A percentile compares a stretch with the other conserved stretches of the same genome.
phyloP scores from a whole-genome alignment of 2,113 vertebrate genomes.

The Myiozetetes cayanensis region DNA sequence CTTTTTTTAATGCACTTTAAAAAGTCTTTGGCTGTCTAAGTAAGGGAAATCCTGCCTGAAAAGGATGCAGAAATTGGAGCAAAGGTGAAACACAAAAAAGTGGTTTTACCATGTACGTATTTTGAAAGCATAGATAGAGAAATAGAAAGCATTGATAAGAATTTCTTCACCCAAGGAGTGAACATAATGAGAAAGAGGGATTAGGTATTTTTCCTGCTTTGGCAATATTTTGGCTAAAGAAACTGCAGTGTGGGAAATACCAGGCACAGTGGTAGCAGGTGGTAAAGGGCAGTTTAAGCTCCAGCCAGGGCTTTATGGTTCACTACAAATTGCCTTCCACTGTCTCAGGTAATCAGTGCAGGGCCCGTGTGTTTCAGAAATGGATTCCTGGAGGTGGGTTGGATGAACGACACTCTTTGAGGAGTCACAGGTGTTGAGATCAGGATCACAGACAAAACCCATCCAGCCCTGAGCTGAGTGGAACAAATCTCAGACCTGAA shows the following conservation, averaged over 20 bases:
- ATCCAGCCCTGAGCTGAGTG: neutral
- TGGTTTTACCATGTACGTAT: neutral
- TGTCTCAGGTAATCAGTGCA: neutral
- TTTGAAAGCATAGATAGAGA: neutral
- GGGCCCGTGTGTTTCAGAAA: neutral
- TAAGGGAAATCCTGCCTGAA: conserved; percentile 44
- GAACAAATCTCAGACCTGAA: rapidly evolving
- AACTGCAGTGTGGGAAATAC: neutral
- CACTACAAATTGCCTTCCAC: neutral
- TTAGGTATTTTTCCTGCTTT: neutral
- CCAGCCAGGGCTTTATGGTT: neutral
- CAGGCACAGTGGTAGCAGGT: neutral
- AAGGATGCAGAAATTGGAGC: conserved; percentile 22
- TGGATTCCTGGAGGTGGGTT: neutral
- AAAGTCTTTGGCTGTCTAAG: neutral
- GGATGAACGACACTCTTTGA: neutral
- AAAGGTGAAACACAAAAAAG: neutral
- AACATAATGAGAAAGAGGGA: neutral
- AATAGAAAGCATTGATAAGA: neutral
- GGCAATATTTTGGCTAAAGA: neutral
- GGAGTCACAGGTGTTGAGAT: neutral
- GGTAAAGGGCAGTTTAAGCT: neutral
- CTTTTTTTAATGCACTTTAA: neutral
- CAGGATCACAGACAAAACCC: neutral
- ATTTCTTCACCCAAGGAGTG: neutral